phyloP scores from a whole-genome alignment of 2,113 vertebrate genomes.

The Indicator maculatus region DNA sequence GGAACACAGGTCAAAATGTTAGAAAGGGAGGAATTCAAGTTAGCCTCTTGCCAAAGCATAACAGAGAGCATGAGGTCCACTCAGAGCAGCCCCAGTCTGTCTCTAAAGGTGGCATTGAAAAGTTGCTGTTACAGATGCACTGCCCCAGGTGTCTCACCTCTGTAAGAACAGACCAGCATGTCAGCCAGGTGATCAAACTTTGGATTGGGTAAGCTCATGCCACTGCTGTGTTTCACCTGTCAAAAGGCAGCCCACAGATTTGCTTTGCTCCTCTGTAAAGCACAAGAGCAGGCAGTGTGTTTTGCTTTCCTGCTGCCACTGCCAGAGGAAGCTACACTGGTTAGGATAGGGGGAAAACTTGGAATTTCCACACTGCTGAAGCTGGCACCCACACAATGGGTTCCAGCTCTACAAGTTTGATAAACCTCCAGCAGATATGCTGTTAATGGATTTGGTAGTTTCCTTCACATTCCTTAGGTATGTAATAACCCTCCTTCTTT shows the following conservation, averaged over 20 bases:
- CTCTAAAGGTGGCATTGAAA: too few species aligned
- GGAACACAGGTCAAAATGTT: too few species aligned
- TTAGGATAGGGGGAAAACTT: neutral
- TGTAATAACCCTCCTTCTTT: neutral
- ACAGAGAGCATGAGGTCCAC: too few species aligned
- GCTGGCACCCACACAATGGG: rapidly evolving
- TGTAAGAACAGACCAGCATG: too few species aligned
- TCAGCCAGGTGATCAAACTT: too few species aligned
- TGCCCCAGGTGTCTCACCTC: too few species aligned
- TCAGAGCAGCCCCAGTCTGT: too few species aligned
- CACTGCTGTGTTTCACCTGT: neutral
- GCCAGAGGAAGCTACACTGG: neutral
- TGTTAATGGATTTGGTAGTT: neutral
- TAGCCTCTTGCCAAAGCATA: too few species aligned
- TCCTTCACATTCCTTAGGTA: neutral
- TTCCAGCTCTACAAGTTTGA: neutral
- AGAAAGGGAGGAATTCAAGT: too few species aligned
- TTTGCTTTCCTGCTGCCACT: neutral
- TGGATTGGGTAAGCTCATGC: neutral
- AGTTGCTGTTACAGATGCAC: too few species aligned
- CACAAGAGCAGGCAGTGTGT: neutral
- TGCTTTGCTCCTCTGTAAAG: neutral
- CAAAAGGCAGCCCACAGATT: neutral
- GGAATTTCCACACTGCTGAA: neutral
- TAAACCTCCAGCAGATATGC: neutral